phyloP scores from a whole-genome alignment of 2,113 vertebrate species.

The Notechis scutatus region DNA sequence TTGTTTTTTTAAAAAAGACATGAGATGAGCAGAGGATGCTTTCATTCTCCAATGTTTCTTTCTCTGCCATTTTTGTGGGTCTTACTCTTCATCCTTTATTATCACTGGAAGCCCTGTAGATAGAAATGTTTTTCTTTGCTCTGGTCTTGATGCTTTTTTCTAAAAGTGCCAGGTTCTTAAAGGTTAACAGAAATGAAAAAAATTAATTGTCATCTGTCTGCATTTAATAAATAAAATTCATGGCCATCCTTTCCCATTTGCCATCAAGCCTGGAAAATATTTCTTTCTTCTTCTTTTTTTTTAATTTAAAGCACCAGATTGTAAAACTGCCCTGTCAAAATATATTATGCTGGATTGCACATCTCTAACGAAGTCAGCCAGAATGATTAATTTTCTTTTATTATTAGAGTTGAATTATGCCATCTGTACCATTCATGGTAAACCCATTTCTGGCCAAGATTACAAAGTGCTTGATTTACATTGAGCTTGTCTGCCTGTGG shows the following conservation, averaged over 20 bases:
- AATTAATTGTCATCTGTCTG: background rate
- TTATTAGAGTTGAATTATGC: background rate
- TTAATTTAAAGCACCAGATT: background rate
- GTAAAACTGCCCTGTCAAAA: background rate
- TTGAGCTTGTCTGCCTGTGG: background rate
- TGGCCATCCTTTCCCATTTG: background rate
- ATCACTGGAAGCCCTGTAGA: background rate
- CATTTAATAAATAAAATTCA: background rate
- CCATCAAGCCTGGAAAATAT: background rate
- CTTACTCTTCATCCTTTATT: background rate
- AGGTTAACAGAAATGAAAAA: background rate
- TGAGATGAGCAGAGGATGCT: background rate
- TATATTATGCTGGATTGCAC: background rate
- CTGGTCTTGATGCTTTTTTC: background rate
- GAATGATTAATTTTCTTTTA: background rate
- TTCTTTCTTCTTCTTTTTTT: background rate
- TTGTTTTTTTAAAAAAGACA: background rate
- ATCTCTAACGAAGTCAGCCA: background rate
- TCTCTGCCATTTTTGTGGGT: background rate
- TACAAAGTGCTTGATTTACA: background rate
- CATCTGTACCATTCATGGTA: background rate
- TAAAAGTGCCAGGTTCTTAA: background rate
- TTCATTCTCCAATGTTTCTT: background rate
- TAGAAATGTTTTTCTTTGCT: background rate
- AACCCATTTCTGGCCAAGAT: background rate